Evolutionary conservation across 2,797 vertebrate species (phyloP), one percentile per base, ranked within the genome.

Genomic region (Chelonia mydas): DNA sequence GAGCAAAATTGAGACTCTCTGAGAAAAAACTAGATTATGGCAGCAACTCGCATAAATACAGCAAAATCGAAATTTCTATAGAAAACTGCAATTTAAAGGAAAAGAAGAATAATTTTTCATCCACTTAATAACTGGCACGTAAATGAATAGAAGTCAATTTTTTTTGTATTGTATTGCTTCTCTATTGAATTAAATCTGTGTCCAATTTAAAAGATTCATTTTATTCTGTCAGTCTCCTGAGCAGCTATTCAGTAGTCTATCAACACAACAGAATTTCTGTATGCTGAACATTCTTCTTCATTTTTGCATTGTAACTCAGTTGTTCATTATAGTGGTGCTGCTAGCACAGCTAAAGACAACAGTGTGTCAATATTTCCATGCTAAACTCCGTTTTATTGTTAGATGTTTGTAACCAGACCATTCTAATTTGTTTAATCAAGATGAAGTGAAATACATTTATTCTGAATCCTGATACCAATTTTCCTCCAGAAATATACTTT

Each of bases 181-280:
- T 90, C 89, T 97, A 91, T 94, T 97, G 96, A 98, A 98, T 98
- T 97, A 97, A 95, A 95, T 96, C 96, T 98, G 94, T 95, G 87
- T 97, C 91, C 93, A 77, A 49, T 96, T 98, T 96, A 97, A 98
- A 97, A 98, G 90, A 85, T 53, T 93, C 84, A 23, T 96, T 95
- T 98, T 96, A 87, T 96, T 97, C 95, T 96, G 96, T 88, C 97
- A 96, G 81, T 97, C 96, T 95, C 97, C 91, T 95, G 95, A 97
- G 88, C 84, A 91, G 87, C 94, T 96, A 96, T 97, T 98, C 95
- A 96, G 89, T 81, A 89, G 87, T 79, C 87, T 83, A 91, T 41
- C 49, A 97, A 90, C 91, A 95, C 92, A 89, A 98, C 90, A 95
- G 84, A 78, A 95, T 92, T 95, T 33, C 79, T 92, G 89, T 84